Base-by-base conservation (phyloP, 2,113 vertebrate genomes). In the Melanerpes aurifrons region DNA sequence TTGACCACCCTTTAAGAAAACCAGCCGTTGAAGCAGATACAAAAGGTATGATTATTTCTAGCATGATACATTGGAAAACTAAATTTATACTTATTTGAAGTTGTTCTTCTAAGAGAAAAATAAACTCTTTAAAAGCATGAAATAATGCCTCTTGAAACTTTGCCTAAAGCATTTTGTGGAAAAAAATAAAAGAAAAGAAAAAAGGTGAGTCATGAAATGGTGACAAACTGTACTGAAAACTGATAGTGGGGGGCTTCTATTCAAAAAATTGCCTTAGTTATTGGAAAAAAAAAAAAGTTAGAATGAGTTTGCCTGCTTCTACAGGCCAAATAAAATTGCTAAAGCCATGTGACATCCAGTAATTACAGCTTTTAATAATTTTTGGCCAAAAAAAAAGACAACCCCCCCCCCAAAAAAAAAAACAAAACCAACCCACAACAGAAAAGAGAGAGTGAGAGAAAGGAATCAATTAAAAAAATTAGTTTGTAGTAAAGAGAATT, bases 21-120 rank as follows among this genome's bases (percentile, higher is more conserved):
- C 28, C 57, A 77, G 85, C 68, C 92, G 87, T 95, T 80, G n/a
- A 95, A 93, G 90, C 79, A 89, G n/a, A 92, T 24, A 37, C 29
- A 87, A 91, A 19, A 53, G 8, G 18, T 35, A 59, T 59, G 18
- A 66, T 92, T 87, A 79, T 83, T 90, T 92, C 57, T 77, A 82
- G 56, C 12, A 67, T 10, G 24, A 76, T 25, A 48, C 37, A 66
- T 67, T 35, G 70, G 64, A 91, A 94, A 80, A 50, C 7, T 26
- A 78, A 32, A 31, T 61, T 79, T 67, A 67, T 54, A 21, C 35
- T 89, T 82, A 18, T 67, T 89, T 92, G 37, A 75, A 57, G 9
- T 75, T 69, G 15, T 89, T 83, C 16, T 90, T 73, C 57, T 74
- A 63, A 63, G 22, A 57, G 26, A 75, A 72, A 79, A 35, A 56